Evolutionary conservation across 2,888 invertebrate genomes (phyloP).

Genomic region (Punctoribates punctum): DNA sequence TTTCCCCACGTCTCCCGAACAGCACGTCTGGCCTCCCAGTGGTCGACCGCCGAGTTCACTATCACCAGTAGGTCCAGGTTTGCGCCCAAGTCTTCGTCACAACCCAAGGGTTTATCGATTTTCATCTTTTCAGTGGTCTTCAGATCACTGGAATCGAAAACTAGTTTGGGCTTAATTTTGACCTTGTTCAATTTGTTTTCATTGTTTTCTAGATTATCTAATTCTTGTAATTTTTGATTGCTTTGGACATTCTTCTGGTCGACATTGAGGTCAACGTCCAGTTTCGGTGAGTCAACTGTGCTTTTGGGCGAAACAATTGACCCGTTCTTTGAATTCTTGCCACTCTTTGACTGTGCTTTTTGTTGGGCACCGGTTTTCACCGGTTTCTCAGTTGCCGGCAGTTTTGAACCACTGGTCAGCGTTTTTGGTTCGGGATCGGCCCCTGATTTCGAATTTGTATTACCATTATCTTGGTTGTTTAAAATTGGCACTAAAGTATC

Average conservation of each 20-base stretch:
- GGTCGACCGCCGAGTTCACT: conserved; percentile 68
- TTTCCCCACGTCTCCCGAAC: conserved; percentile 69
- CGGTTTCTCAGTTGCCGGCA: too few species aligned
- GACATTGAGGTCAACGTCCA: not conserved
- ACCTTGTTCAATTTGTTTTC: not conserved
- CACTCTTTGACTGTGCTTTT: too few species aligned
- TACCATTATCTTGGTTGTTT: too few species aligned
- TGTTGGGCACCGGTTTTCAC: too few species aligned
- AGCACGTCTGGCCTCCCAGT: conserved; percentile 64
- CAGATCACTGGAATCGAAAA: conserved; percentile 28
- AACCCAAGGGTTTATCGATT: conserved; percentile 44
- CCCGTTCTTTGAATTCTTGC: too few species aligned
- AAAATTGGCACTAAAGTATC: too few species aligned
- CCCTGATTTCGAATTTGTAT: too few species aligned
- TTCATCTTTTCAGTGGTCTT: conserved; percentile 6
- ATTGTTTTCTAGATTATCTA: not conserved
- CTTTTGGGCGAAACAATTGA: not conserved
- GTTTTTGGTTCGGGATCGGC: too few species aligned
- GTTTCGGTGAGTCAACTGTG: not conserved
- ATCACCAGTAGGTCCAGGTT: conserved; percentile 62
- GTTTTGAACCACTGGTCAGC: too few species aligned
- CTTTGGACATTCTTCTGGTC: not conserved
- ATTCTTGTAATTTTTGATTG: not conserved
- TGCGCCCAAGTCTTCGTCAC: conserved; percentile 44
- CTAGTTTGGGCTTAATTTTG: conserved; percentile 17